These are phyloP conservation scores for Potamarius usumacintae DNA, from an alignment of 2,113 vertebrate species.

Conservation along the genomic window DNA sequence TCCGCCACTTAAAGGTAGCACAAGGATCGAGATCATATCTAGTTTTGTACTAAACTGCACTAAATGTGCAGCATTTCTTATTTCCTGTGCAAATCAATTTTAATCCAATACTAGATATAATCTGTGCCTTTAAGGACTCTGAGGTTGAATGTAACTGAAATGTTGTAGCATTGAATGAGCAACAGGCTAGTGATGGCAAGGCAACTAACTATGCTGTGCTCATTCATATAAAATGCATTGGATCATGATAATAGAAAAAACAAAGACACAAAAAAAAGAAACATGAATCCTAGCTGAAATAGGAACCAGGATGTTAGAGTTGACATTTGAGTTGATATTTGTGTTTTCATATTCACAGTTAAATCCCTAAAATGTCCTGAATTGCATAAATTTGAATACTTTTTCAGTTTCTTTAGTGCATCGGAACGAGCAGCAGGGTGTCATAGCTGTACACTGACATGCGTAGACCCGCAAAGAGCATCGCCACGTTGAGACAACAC, in stretches of 20 bases:
- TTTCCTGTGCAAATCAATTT: background rate
- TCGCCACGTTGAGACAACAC: conserved; percentile 27
- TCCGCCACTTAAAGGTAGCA: conserved; percentile 34
- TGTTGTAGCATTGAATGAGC: conserved; percentile 12
- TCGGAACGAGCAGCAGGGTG: background rate
- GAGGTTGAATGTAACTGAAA: conserved; percentile 19
- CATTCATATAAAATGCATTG: conserved; percentile 29
- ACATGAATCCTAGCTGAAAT: conserved; percentile 20
- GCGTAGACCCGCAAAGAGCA: conserved; percentile 24
- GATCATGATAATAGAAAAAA: background rate
- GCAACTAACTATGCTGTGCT: background rate
- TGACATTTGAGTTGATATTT: background rate
- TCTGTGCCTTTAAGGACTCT: background rate
- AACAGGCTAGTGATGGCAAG: background rate
- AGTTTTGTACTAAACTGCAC: background rate
- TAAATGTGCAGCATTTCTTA: background rate
- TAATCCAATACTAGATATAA: background rate
- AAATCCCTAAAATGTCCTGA: background rate
- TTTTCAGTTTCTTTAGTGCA: background rate
- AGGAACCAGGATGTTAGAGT: conserved; percentile 50
- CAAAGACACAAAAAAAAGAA: background rate
- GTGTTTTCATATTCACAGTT: background rate
- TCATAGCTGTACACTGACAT: conserved; percentile 42
- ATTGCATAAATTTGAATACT: background rate
- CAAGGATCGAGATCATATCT: background rate